Evolutionary conservation across 2,113 vertebrate genomes (phyloP).

Genomic region (Eira barbara): DNA sequence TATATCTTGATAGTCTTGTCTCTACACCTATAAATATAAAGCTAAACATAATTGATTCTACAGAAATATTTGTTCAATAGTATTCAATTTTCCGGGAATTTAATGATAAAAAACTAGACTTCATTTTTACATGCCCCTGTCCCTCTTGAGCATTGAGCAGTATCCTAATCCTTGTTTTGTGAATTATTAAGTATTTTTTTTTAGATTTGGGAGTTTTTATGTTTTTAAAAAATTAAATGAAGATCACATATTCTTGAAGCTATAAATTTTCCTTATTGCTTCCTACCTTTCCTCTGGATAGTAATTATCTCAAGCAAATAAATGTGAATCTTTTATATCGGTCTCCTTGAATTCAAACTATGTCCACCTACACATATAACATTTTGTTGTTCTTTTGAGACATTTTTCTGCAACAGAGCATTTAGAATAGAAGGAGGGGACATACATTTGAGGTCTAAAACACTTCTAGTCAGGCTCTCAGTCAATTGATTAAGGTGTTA

Average conservation of each 20-base stretch:
- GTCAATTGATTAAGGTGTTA: background rate
- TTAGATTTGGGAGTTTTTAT: background rate
- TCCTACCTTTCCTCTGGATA: background rate
- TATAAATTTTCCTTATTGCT: background rate
- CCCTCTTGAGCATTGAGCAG: background rate
- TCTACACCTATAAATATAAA: background rate
- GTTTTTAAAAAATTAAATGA: background rate
- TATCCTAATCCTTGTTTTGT: background rate
- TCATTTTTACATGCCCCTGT: background rate
- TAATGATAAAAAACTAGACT: background rate
- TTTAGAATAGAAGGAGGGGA: background rate
- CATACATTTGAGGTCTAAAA: background rate
- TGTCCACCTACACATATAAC: background rate
- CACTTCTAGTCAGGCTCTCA: background rate
- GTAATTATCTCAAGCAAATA: background rate
- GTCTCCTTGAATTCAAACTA: background rate
- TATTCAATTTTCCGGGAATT: background rate
- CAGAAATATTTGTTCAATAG: background rate
- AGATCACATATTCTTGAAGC: background rate
- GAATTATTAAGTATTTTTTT: background rate
- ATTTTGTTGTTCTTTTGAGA: background rate
- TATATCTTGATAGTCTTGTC: background rate
- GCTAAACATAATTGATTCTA: background rate
- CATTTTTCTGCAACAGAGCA: background rate
- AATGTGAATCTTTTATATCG: background rate